Evolutionary conservation across 2,888 invertebrate genomes (phyloP).

Genomic region (Chouioia cunea): DNA sequence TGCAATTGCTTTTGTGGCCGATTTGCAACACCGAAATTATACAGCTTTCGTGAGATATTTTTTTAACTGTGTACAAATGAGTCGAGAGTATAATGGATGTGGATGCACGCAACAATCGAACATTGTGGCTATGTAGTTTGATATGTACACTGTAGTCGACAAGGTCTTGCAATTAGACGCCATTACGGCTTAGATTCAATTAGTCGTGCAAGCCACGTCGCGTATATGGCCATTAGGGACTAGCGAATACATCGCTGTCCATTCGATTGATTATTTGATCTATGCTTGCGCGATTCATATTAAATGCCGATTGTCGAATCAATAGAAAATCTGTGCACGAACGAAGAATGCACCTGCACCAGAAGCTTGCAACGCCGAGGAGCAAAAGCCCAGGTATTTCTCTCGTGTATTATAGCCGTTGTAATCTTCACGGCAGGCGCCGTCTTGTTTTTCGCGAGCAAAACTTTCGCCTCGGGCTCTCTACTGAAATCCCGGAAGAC

Average conservation of each 20-base stretch:
- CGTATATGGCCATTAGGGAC: too few relatives aligned
- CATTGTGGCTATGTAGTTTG: too few relatives aligned
- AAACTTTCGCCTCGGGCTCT: slow-evolving; percentile 2
- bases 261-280: too few relatives aligned
- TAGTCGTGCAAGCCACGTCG: too few relatives aligned
- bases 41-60: not conserved
- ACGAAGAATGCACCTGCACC: not conserved
- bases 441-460: slow-evolving; percentile 4
- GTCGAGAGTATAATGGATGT: not conserved
- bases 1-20: not conserved
- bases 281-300: too few relatives aligned
- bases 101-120: too few relatives aligned
- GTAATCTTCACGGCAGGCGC: slow-evolving; percentile 1
- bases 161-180: too few relatives aligned
- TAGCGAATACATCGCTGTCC: too few relatives aligned
- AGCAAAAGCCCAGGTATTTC: not conserved
- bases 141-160: too few relatives aligned
- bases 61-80: not conserved
- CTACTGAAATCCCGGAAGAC: slow-evolving; percentile 41
- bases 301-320: too few relatives aligned
- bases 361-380: not conserved
- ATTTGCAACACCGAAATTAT: not conserved
- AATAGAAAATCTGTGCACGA: not conserved
- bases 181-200: too few relatives aligned
- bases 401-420: not conserved